Base-by-base conservation (phyloP, 2,113 vertebrate species). In the Megatriorchis doriae region DNA sequence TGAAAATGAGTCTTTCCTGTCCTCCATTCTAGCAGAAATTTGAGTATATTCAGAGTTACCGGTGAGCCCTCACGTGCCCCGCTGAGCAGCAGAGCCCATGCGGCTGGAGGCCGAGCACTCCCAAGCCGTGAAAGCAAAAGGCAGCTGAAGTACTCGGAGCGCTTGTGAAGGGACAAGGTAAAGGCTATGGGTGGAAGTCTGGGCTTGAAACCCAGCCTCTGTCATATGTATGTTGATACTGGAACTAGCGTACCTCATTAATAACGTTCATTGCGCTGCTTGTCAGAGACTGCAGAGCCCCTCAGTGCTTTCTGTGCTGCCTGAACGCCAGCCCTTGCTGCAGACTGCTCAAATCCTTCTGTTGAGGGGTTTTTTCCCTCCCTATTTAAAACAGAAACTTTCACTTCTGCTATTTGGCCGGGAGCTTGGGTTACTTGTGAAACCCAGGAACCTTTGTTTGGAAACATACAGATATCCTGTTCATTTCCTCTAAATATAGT, bases 41-140 rank as follows among this genome's bases (percentile, higher is more conserved):
- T 55, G 36, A 67, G 70, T 85, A 34, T 50, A 26, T 55, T 32
- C 47, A 52, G 58, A n/a, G 42, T 43, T 75, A 10, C 4, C 6
- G 13, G 34, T 31, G 47, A 75, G 75, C 43, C 31, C 25, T 45
- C 0, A 0, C 2, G 0, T 32, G 79, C 34, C 42, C 52, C 4
- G 29, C 8, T 40, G 82, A 90, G 74, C 50, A 85, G 61, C 74
- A 85, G 47, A 71, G 50, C 52, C 50, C 23, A 13, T 3, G 15
- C 0, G 0, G 66, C 61, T 45, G 79, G 48, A 42, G 29, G 58
- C 79, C 6, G 3, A 80, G 38, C 32, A 2, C 75, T 59, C 42
- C 11, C 23, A 18, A 59, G 43, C 27, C 10, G 0, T 9, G 55
- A 63, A n/a, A 95, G 61, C 65, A 66, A 36, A 58, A 81, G 16